A percentile compares a stretch with the other conserved stretches of the same genome.
phyloP scores from a whole-genome alignment of 2,888 invertebrate species.

The Calephelis perditalis region DNA sequence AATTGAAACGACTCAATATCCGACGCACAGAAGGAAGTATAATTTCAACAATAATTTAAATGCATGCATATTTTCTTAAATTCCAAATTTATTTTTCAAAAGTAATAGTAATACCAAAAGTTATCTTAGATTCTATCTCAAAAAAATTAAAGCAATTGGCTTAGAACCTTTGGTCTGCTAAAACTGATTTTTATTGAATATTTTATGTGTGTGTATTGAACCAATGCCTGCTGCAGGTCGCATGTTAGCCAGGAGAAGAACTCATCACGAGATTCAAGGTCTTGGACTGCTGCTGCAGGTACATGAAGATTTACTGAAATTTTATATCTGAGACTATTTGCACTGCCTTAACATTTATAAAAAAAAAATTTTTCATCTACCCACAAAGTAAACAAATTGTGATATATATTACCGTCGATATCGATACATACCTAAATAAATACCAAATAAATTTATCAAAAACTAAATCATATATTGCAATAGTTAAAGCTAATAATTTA shows the following conservation, averaged over 20 bases:
- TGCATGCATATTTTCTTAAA: background rate
- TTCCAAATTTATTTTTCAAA: background rate
- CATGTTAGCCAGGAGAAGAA: slow-evolving; percentile 69
- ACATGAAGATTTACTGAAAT: slow-evolving; percentile 45
- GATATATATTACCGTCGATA: no score
- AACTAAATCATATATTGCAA: no score
- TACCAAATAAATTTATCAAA: no score
- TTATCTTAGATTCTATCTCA: background rate
- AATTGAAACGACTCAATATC: background rate
- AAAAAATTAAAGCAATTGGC: background rate
- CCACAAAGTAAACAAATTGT: no score
- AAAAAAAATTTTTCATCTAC: background rate
- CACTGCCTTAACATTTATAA: slow-evolving; percentile 6
- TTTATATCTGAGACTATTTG: slow-evolving; percentile 36
- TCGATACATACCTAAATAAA: no score
- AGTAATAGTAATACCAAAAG: background rate
- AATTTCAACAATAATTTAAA: background rate
- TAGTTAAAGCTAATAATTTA: no score
- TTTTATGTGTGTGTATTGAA: slow-evolving; percentile 43
- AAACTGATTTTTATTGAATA: background rate
- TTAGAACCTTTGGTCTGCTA: background rate
- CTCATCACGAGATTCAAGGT: slow-evolving; percentile 53
- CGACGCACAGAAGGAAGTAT: background rate
- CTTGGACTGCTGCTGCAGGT: slow-evolving; percentile 63
- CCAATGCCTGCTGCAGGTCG: slow-evolving; percentile 55